These are phyloP conservation scores for Adela reaumurella DNA, from an alignment of 2,888 invertebrate species.

Conservation along the genomic window DNA sequence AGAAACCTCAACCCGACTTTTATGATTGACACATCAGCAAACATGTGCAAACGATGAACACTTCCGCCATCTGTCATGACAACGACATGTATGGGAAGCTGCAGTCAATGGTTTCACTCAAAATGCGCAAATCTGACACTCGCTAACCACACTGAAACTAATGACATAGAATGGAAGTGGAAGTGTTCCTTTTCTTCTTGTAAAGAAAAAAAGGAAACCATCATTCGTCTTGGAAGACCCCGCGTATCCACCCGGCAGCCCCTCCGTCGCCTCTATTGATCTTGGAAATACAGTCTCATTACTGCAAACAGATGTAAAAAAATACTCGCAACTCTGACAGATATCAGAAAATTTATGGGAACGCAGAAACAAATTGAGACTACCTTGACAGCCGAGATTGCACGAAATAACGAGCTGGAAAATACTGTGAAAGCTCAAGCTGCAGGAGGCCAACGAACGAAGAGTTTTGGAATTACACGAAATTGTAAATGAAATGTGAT, in stretches of 20 bases:
- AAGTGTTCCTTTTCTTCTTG: no score
- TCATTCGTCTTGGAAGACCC: neutral
- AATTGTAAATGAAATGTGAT: neutral
- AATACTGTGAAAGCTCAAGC: neutral
- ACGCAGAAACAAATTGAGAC: neutral
- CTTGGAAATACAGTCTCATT: neutral
- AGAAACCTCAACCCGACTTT: no score
- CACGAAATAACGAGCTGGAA: neutral
- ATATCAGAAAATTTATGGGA: neutral
- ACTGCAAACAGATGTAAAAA: neutral
- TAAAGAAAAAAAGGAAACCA: neutral
- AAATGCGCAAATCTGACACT: neutral
- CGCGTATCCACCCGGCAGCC: neutral
- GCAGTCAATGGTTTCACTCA: neutral
- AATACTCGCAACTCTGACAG: neutral
- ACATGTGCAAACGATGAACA: neutral
- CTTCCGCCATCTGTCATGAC: neutral
- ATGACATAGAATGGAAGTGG: neutral
- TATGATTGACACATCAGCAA: no score
- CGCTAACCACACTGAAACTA: neutral
- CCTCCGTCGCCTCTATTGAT: neutral
- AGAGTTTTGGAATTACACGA: neutral
- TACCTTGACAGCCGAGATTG: neutral
- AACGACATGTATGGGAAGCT: neutral
- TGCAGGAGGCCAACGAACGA: neutral